Conservation (phyloP, 2,797 vertebrate genomes). For the Mus caroli region DNA sequence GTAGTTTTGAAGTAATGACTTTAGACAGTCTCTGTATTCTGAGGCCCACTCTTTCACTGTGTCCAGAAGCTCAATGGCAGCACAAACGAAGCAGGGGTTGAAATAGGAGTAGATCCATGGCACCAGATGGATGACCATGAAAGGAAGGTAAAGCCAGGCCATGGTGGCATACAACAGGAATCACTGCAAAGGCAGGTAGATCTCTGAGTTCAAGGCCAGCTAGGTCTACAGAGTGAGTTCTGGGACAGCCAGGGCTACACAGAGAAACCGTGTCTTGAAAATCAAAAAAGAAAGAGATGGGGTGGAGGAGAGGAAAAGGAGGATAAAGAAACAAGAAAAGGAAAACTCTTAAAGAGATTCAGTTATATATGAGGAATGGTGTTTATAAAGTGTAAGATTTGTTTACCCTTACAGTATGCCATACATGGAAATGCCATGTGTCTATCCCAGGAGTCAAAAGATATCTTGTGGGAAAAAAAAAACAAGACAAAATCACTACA, state of each 20-base stretch:
- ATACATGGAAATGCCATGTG: background rate
- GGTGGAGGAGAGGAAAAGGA: background rate
- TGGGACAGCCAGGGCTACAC: background rate
- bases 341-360: background rate
- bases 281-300: background rate
- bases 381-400: conserved; percentile 9
- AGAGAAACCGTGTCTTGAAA: background rate
- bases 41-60: background rate
- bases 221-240: background rate
- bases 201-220: background rate
- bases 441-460: background rate
- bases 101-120: background rate
- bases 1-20: conserved; percentile 52
- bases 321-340: background rate
- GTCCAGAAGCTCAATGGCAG: background rate
- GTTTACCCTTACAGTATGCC: background rate
- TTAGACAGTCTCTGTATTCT: conserved; percentile 29
- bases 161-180: background rate
- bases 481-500: background rate
- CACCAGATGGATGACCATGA: background rate
- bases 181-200: background rate
- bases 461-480: background rate
- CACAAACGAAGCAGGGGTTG: background rate
- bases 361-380: background rate
- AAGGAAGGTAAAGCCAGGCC: conserved; percentile 1